Evolutionary conservation across 2,797 vertebrate genomes (phyloP), one percentile per base, ranked within the genome.

Genomic region (Coregonus sp.): DNA sequence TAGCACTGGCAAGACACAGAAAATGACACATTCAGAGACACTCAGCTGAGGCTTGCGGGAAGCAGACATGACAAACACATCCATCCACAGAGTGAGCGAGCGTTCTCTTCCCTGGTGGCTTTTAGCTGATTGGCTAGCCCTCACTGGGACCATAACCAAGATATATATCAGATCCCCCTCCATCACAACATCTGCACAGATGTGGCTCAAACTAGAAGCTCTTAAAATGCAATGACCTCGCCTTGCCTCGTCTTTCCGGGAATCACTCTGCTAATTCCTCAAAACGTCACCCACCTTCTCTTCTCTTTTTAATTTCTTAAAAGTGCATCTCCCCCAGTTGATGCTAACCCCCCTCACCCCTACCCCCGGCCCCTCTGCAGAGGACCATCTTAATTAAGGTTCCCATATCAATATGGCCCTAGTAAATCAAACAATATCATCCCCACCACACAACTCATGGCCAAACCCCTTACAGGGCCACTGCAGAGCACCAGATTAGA

Each of bases 261-360:
- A 91, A 88, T 86, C 82, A 85, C 89, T 90, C 79, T 78, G 81
- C 54, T 85, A 84, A 90, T 88, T 89, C 81, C 85, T 65, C 65
- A 3, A 75, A 74, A 78, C 77, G 52, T 14, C 51, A 75, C 63
- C 80, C 50, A 25, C 68, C 31, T 16, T 16, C 67, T 5, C 11
- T 16, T 6, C 67, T 37, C 37, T 75, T 85, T 90, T 86, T 89
- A 87, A 91, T 92, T 91, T 82, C 81, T 70, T 79, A 82, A 88
- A 92, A 79, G 71, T 18, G 75, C 75, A 81, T 80, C 81, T 54
- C 61, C 51, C 66, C 73, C 72, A 4, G 52, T 76, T 82, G 33
- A 66, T 75, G 84, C 33, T 18, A n/a, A 18, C 25, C 3, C 14
- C 65, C 11, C 65, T 5, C 65, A 29, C 25, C 65, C 81, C 84